Base-by-base conservation (phyloP, 2,888 invertebrate species). In the Eilema sororculum region DNA sequence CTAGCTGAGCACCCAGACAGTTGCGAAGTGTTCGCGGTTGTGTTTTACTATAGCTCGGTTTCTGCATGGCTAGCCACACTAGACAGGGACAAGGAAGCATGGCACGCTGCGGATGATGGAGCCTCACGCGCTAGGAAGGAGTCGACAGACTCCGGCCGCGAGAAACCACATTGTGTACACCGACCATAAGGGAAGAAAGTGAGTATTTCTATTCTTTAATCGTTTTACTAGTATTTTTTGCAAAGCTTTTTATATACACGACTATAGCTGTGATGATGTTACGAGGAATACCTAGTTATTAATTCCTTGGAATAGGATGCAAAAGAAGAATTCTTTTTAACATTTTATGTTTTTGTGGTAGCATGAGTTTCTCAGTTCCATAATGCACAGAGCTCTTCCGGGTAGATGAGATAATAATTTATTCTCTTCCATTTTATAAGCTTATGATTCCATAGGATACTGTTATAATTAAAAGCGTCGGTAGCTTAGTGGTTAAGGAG, bases 121-220 rank as follows among this genome's bases (percentile, higher is more conserved):
- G 78, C 78, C 93, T 56, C 91, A 91, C 74, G 90, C 93, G 61
- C 79, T 94, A 73, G 91, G 89, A 71, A 87, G 92, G 67, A 84
- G 77, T 69, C 89, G 92, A 62, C 93, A 91, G 73, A 86, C 90
- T 37, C 93, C 93, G 3, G 89, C 94, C n/a, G 90, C 92, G 3
- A 91, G 95, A 68, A 95, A 95, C 80, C 95, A 95, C 78, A 95
- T 95, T 77, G 93, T 95, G 81, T 95, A 95, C 84, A 95, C 95
- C 56, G 95, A 95, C 77, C 95, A 95, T 75, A 95, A 95, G 80
- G 95, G 95, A 75, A 89, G 95, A 79, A 95, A 95, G 95, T 95
- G 80, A 95, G 95, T 95, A 87, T 75, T 52, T 12, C 28, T n/a
- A 69, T 68, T 22, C 57, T 66, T 69, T 65, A 73, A 61, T 70